Evolutionary conservation across 2,113 vertebrate genomes (phyloP).

Genomic region (Thermophis baileyi): DNA sequence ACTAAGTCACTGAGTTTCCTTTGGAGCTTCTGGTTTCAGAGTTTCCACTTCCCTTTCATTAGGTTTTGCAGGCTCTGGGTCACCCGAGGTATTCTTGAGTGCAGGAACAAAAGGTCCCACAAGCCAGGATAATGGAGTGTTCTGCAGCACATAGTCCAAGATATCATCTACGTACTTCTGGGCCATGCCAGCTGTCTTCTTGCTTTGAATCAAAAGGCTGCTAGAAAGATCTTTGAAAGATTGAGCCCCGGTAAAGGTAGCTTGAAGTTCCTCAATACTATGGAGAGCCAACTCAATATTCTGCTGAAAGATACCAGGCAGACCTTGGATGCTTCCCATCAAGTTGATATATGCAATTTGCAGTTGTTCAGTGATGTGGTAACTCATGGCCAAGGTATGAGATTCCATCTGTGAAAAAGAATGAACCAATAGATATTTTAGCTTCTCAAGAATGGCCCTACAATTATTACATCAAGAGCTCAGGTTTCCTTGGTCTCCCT

Average conservation of each 20-base stretch:
- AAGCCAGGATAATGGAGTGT: conserved; percentile 70
- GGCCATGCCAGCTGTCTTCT: conserved; percentile 67
- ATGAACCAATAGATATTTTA: background rate
- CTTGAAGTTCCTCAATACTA: conserved; percentile 73
- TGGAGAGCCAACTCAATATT: conserved; percentile 70
- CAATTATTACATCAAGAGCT: background rate
- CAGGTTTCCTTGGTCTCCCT: background rate
- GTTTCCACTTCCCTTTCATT: background rate
- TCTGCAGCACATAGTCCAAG: conserved; percentile 56
- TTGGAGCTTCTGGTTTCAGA: too few species aligned
- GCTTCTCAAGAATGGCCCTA: background rate
- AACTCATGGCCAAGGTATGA: conserved; percentile 68
- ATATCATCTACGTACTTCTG: conserved; percentile 76
- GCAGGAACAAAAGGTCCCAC: conserved; percentile 45
- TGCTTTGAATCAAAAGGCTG: conserved; percentile 67
- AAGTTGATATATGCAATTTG: conserved; percentile 65
- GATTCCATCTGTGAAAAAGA: conserved; percentile 51
- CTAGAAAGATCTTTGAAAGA: conserved; percentile 67
- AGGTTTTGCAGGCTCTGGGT: background rate
- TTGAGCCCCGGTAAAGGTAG: conserved; percentile 62
- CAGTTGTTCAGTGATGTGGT: conserved; percentile 73
- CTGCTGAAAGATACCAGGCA: conserved; percentile 76
- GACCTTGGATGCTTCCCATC: conserved; percentile 75
- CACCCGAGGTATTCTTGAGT: conserved; percentile 41
- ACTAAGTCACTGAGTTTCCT: background rate